A percentile compares a stretch with the other conserved stretches of the same genome.
Evolutionary conservation across 2,113 vertebrate species (phyloP).

Genomic region (Myrmecobius fasciatus): DNA sequence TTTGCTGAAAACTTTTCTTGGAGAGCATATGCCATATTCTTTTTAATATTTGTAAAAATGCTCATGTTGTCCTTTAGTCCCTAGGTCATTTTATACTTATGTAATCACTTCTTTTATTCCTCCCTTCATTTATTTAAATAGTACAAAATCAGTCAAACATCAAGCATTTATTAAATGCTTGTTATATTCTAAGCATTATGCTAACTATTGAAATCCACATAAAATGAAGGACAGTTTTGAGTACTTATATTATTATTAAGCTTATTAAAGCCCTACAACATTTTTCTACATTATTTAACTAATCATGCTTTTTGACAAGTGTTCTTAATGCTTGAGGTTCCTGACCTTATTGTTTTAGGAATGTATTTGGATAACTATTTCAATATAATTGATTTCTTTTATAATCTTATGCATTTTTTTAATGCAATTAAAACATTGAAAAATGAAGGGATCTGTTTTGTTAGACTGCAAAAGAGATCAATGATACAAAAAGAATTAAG

Average conservation of each 20-base stretch:
- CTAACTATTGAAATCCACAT: not conserved
- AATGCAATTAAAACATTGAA: not conserved
- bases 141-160: not conserved
- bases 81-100: not conserved
- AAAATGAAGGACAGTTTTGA: not conserved
- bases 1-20: not conserved
- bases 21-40: not conserved
- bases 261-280: not conserved
- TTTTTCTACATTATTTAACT: slow-evolving; percentile 14
- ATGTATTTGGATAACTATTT: not conserved
- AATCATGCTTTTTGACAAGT: slow-evolving; percentile 24
- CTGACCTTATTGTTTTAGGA: slow-evolving; percentile 3
- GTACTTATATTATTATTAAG: not conserved
- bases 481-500: not conserved
- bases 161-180: not conserved
- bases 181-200: not conserved
- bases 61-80: not conserved
- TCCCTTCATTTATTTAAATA: not conserved
- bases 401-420: not conserved
- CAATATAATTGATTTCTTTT: not conserved
- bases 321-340: not conserved
- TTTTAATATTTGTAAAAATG: not conserved
- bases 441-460: not conserved
- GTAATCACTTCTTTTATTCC: not conserved
- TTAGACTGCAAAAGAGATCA: not conserved